Evolutionary conservation across 2,113 vertebrate genomes (phyloP).

Genomic region (Mesitornis unicolor): DNA sequence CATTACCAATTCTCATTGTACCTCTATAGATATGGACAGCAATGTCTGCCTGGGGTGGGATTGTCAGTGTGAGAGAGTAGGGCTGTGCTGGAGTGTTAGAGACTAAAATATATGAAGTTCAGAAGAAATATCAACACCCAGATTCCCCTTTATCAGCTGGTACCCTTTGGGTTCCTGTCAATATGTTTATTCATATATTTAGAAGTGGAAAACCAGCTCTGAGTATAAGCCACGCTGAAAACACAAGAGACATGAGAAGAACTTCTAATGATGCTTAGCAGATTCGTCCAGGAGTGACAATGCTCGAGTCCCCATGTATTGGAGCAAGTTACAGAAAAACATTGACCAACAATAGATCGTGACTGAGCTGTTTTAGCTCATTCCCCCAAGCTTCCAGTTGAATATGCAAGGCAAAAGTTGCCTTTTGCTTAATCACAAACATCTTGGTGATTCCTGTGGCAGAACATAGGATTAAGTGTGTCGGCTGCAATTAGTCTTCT

Average conservation of each 20-base stretch:
- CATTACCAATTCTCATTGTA: background rate
- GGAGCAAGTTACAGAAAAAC: background rate
- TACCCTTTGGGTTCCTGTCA: background rate
- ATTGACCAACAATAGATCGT: background rate
- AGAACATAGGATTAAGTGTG: background rate
- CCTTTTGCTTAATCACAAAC: background rate
- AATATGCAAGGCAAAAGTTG: background rate
- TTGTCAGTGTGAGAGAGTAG: background rate
- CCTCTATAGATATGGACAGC: background rate
- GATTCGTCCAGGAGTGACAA: background rate
- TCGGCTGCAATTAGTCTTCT: background rate
- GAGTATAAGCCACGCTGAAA: background rate
- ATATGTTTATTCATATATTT: background rate
- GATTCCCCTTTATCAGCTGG: background rate
- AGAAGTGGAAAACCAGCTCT: background rate
- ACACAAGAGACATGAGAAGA: background rate
- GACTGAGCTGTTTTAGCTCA: background rate
- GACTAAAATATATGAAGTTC: background rate
- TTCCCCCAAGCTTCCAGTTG: background rate
- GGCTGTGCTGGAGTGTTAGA: background rate
- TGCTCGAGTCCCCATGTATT: fast-evolving
- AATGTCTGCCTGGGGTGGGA: background rate
- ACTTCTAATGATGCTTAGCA: background rate
- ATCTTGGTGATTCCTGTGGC: background rate
- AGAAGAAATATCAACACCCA: background rate